A percentile compares a stretch with the other conserved stretches of the same genome.
Evolutionary conservation across 2,113 vertebrate genomes (phyloP).

Genomic region (Scalopus aquaticus): DNA sequence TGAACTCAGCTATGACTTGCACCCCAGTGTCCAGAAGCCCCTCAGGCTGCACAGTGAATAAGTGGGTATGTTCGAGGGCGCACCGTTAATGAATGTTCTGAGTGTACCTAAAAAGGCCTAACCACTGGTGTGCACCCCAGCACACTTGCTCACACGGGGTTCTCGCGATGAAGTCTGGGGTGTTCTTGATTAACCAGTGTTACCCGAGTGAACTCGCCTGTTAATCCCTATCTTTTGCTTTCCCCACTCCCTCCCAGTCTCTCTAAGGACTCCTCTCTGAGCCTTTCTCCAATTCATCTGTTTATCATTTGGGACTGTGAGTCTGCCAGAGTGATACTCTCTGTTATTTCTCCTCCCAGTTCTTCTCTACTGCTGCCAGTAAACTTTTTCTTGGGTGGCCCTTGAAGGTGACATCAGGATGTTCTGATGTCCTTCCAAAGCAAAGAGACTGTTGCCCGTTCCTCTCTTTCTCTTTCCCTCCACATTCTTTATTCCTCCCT

Average conservation of each 20-base stretch:
- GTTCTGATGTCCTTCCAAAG: background rate
- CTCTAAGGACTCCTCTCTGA: background rate
- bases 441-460: background rate
- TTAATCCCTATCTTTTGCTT: background rate
- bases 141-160: background rate
- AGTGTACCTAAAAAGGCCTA: background rate
- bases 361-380: conserved; percentile 27
- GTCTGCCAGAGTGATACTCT: conserved; percentile 13
- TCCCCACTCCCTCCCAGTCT: background rate
- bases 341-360: conserved; percentile 8
- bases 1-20: background rate
- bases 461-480: background rate
- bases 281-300: background rate
- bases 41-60: too few relatives aligned
- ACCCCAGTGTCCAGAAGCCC: background rate
- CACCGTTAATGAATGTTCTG: too few relatives aligned
- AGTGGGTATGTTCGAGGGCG: background rate
- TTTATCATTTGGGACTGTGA: background rate
- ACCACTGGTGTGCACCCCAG: accelerated
- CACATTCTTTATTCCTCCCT: background rate
- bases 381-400: conserved; percentile 43
- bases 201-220: background rate
- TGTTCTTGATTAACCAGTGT: background rate
- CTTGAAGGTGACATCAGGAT: conserved; percentile 8
- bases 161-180: background rate